Evolutionary conservation across 2,113 vertebrate genomes (phyloP).

Genomic region (Apeltes quadracus): DNA sequence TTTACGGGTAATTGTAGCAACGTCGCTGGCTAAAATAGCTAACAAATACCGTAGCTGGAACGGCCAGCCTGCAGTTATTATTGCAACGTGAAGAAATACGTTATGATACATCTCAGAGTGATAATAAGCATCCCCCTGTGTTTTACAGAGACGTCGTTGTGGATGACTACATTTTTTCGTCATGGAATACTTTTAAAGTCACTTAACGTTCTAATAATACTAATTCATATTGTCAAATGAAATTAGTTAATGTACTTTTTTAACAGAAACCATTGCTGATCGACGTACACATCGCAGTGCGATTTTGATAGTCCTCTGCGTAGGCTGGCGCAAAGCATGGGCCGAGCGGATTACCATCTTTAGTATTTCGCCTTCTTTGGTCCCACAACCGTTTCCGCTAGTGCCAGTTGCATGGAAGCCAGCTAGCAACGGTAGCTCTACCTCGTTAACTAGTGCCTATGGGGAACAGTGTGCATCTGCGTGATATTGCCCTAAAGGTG

Average conservation of each 20-base stretch:
- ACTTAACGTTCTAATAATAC: neutral
- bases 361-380: neutral
- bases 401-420: conserved; percentile 2
- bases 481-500: neutral
- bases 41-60: neutral
- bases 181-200: neutral
- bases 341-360: neutral
- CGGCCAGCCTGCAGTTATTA: neutral
- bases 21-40: neutral
- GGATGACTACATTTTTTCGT: neutral
- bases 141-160: too few relatives aligned
- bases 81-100: neutral
- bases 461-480: neutral
- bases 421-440: conserved; percentile 23
- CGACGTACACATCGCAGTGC: neutral
- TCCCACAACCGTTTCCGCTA: conserved; percentile 17
- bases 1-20: neutral
- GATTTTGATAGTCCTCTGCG: neutral
- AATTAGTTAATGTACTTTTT: neutral
- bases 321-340: neutral
- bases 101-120: neutral
- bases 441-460: neutral
- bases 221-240: neutral
- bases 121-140: too few relatives aligned
- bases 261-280: neutral